These are phyloP conservation scores for Rhodeus uyekii DNA, from an alignment of 2,797 vertebrate genomes.

Conservation along the genomic window DNA sequence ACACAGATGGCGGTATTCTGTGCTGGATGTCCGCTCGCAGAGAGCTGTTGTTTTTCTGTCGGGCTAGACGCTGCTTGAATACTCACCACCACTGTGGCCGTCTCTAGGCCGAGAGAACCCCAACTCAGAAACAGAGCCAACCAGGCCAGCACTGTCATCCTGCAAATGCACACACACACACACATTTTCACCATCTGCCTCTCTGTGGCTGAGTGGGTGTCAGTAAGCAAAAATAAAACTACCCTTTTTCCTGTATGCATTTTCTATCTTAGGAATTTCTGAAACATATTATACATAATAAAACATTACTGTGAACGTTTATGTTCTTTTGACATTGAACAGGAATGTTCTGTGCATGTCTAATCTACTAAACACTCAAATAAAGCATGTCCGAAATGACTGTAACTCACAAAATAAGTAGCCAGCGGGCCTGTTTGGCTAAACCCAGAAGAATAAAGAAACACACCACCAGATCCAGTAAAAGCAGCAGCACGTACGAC, in stretches of 20 bases:
- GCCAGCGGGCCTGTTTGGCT: slow-evolving; percentile 91
- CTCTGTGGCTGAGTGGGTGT: slow-evolving; percentile 20
- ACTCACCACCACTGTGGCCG: slow-evolving; percentile 87
- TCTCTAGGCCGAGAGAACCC: slow-evolving; percentile 90
- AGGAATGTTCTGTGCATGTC: not conserved
- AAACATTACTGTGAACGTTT: not conserved
- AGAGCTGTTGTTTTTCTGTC: slow-evolving; percentile 52
- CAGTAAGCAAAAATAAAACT: slow-evolving; percentile 25
- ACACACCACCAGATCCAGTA: slow-evolving; percentile 87
- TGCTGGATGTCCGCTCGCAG: slow-evolving; percentile 45
- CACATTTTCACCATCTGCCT: slow-evolving; percentile 41
- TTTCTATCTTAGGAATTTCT: not conserved
- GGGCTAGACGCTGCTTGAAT: slow-evolving; percentile 24
- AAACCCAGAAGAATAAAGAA: slow-evolving; percentile 90
- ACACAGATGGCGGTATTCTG: slow-evolving; percentile 59
- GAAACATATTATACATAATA: not conserved
- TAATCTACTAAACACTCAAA: not conserved
- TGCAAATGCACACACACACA: slow-evolving; percentile 61
- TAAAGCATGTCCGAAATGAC: not conserved
- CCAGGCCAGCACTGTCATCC: slow-evolving; percentile 89
- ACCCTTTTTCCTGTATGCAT: not conserved
- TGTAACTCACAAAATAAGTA: slow-evolving; percentile 86
- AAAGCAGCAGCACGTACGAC: slow-evolving; percentile 85
- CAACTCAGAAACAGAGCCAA: slow-evolving; percentile 90
- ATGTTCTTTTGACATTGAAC: not conserved